Evolutionary conservation across 2,113 vertebrate species (phyloP).

Genomic region (Equus przewalskii): DNA sequence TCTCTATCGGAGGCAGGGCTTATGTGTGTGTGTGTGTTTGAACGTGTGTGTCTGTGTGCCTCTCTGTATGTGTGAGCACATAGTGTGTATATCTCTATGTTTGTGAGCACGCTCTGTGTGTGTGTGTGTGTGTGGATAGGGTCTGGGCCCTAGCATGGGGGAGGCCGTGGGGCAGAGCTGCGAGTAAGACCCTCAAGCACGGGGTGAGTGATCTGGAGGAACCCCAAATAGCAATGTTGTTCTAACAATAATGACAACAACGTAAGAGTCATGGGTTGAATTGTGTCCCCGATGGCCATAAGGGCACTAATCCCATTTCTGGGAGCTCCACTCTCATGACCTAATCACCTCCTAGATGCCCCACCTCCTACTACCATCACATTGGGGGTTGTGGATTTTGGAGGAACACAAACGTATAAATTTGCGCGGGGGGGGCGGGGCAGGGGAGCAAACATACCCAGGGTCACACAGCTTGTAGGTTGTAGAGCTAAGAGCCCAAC

Average conservation of each 20-base stretch:
- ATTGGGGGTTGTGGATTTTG: neutral
- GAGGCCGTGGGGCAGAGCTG: neutral
- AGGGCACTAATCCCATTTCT: neutral
- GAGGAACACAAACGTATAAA: neutral
- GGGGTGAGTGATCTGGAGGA: neutral
- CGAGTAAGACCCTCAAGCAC: accelerated
- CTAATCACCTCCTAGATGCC: neutral
- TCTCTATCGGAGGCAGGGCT: no score
- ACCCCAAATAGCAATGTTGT: accelerated
- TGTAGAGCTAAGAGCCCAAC: neutral
- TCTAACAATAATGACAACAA: no score
- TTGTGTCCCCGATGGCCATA: neutral
- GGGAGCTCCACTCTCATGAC: neutral
- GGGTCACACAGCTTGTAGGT: neutral
- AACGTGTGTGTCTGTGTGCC: neutral
- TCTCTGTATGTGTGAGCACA: neutral
- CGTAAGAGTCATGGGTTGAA: neutral
- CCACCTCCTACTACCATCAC: neutral
- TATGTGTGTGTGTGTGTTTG: neutral
- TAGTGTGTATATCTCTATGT: neutral
- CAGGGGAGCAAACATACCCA: neutral
- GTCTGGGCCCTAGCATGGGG: neutral
- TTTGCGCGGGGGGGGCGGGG: neutral
- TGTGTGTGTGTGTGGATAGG: neutral
- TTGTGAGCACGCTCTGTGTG: neutral